A percentile compares a stretch with the other conserved stretches of the same genome.
Evolutionary conservation across 1,140 invertebrate genomes (phyloP).

Genomic region (Acromyrmex charruanus): DNA sequence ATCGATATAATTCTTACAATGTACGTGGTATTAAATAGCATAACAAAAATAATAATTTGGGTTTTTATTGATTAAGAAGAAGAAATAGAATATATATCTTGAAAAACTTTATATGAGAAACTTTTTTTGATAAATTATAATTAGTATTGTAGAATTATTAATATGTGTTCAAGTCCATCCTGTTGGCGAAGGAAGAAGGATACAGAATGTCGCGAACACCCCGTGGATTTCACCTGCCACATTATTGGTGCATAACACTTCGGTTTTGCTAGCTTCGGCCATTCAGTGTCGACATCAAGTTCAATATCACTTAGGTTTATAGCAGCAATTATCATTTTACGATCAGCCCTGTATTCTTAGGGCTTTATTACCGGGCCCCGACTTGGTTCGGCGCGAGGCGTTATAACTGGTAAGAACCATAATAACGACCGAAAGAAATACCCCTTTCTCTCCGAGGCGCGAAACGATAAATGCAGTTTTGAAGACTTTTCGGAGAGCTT

Average conservation of each 20-base stretch:
- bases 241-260: conserved; percentile 63
- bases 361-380: conserved; percentile 83
- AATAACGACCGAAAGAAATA: conserved; percentile 81
- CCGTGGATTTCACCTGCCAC: conserved; percentile 77
- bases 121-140: not conserved
- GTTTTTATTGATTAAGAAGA: not conserved
- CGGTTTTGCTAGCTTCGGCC: conserved; percentile 75
- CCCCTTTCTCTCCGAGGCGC: conserved; percentile 72
- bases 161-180: not conserved
- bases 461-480: conserved; percentile 83
- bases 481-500: not conserved
- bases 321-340: conserved; percentile 86
- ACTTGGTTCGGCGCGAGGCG: conserved; percentile 77
- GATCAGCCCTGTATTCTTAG: conserved; percentile 85
- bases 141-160: not conserved
- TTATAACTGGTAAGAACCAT: conserved; percentile 83
- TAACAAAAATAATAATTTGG: not conserved
- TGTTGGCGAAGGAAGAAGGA: not conserved
- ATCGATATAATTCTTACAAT: not conserved
- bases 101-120: too few relatives aligned
- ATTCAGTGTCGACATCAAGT: conserved; percentile 83
- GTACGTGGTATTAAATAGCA: not conserved
- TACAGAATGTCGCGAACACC: conserved; percentile 36
- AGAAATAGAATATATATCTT: not conserved
- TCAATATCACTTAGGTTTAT: conserved; percentile 86